Evolutionary conservation across 2,888 invertebrate genomes (phyloP).

Genomic region (Xanthia icteritia): DNA sequence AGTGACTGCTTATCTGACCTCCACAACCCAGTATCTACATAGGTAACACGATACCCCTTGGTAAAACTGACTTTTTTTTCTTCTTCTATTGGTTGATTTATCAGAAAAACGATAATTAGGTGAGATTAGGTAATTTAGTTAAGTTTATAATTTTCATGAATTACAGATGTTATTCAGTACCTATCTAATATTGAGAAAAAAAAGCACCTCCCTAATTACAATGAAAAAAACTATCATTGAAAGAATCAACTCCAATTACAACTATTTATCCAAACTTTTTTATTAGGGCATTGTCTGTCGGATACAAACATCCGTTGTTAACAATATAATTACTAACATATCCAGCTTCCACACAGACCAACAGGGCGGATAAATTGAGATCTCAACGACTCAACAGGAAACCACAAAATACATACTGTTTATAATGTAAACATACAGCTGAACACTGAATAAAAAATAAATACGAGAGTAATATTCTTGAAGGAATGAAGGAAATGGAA

Average conservation of each 20-base stretch:
- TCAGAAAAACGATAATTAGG: not conserved
- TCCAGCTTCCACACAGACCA: conserved; percentile 20
- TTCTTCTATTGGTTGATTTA: not conserved
- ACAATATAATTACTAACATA: conserved; percentile 33
- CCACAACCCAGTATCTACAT: no score
- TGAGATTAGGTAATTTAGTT: no score
- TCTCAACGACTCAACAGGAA: conserved; percentile 47
- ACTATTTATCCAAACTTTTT: conserved; percentile 2
- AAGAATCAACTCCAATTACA: not conserved
- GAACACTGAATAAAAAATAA: conserved; percentile 37
- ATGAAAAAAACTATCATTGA: not conserved
- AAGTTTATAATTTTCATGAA: no score
- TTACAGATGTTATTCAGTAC: no score
- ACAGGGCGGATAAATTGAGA: conserved; percentile 34
- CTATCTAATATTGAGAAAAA: no score
- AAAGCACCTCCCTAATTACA: not conserved
- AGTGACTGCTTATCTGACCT: no score
- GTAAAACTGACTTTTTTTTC: no score
- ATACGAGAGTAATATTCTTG: conserved; percentile 22
- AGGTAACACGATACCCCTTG: no score
- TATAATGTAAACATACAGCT: conserved; percentile 44
- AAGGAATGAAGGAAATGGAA: conserved; percentile 27
- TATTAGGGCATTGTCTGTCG: not conserved
- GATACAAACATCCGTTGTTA: conserved; percentile 23
- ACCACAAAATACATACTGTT: conserved; percentile 43